Evolutionary conservation across 2,113 vertebrate species (phyloP), one percentile per base, ranked within the genome.

Genomic region (Labeo rohita): DNA sequence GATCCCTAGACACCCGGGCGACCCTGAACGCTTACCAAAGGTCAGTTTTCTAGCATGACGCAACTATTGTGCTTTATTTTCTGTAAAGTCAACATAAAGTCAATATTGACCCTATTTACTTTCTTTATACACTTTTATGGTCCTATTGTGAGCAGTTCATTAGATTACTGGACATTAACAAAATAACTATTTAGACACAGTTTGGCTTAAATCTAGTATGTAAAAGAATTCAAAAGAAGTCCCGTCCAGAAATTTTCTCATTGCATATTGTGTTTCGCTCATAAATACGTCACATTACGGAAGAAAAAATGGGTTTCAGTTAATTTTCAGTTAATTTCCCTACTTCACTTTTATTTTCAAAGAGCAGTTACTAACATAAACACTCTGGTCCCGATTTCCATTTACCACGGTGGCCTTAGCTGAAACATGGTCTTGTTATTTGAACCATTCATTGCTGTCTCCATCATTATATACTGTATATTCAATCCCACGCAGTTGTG

Each of bases 11-110:
- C 98, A 99, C 89, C 98, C 98, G 0, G 98, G 98, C 83, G 98
- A 99, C 89, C 98, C 98, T 0, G 98, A 99, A 90, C 96, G 97
- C 95, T 93, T 99, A 95, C 98, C 98, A 28, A 99, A 99, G 98
- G 98, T 99, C 95, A 88, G 83, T 75, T 28, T 45, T 66, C 76
- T 36, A 18, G 61, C 36, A 3, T 76, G 11, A 66, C 28, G 47
- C 36, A 28, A 50, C 75, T 34, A 15, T 54, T 18, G 11, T 75
- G 73, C 45, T 54, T 52, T 36, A 23, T 36, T 77, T 77, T 2
- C 39, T 73, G 45, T 45, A 45, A 73, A 6, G 39, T 73, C 7
- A 77, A 54, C 23, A 8, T 18, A 2, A 77, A 52, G 28, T 36
- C 50, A 72, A 16, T 18, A 39, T 21, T 72, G 36, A 36, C 8